Evolutionary conservation across 2,888 invertebrate genomes (phyloP), one percentile per base, ranked within the genome.

Genomic region (Eristalinus sepulchralis): DNA sequence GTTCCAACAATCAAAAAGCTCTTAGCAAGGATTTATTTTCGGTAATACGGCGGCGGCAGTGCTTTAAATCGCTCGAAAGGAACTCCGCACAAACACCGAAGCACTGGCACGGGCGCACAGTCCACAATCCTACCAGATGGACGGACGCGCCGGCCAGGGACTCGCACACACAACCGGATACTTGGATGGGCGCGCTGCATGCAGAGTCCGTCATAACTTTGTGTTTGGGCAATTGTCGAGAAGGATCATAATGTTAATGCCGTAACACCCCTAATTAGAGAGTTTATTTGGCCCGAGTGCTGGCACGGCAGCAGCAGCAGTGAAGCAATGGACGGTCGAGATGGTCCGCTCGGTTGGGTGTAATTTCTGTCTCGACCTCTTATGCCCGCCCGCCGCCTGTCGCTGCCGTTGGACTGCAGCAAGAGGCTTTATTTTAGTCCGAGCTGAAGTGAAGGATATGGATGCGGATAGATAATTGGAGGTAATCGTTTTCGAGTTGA

Each of bases 1-100:
- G 88, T 83, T 88, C 84, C 88, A 88, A 88, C 89, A 89, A 88
- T 89, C 88, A 88, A 87, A 89, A 88, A 87, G 84, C 88, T 85
- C 89, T 88, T 88, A 82, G 88, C 71, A 86, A 57, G 86, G 88
- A 88, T 88, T 87, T 89, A 88, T 88, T 88, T 88, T 83, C 71
- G 77, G 88, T 88, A 86, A 86, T 88, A 82, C 68, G 77, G 60
- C 57, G 80, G 72, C 64, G 67, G 71, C 62, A 31, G 66, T 66
- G 71, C 71, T 81, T 62, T 60, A 81, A 84, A 70, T 75, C 83
- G 68, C 67, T 70, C 83, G 66, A 81, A 72, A 47, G 63, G 31
- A 59, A 39, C 39, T 31, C 60, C 53, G 10, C 22, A 55, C 55
- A 22, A 66, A 62, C 55, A 39, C 36, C 17, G 53, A 17, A 5